Base-by-base conservation (phyloP, 1,140 invertebrate genomes). In the Kradibia gibbosae region DNA sequence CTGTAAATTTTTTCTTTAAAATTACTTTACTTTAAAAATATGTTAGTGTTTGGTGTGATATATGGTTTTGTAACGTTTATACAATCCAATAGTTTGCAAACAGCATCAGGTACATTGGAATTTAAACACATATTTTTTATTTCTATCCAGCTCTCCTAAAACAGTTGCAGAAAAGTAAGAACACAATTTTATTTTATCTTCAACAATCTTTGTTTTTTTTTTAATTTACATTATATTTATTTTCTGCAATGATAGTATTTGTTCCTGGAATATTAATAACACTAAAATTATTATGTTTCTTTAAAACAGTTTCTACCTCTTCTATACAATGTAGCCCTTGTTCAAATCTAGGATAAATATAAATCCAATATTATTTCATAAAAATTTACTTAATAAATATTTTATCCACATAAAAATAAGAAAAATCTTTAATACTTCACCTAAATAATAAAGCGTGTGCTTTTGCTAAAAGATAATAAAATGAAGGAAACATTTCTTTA, bases 41-140 rank as follows among this genome's bases (percentile, higher is more conserved):
- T 88, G 62, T 86, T 79, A 45, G 77, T 84, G 48, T 77, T 73
- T 8, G 84, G 80, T 76, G 74, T 77, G 10, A 45, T n/a, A 55
- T 86, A 83, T 17, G 77, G 70, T 42, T 78, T 45, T 25, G 80
- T 80, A 53, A 82, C 25, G 78, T 85, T 84, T 70, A 80, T 82
- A 80, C 88, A 89, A 13, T 88, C 84, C 36, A 17, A 5, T 77
- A 85, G 81, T n/a, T 55, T 77, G 42, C 89, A 90, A 34, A 85
- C 45, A 15, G 86, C 87, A 85, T 90, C 87, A 20, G 88, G 88
- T 74, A 75, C 78, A 82, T 86, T 86, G 85, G 84, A 87, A 62
- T 50, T 28, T 22, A 53, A 82, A 80, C 84, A 86, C 79, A 85
- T 70, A 7, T 86, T 81, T 75, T 86, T 85, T 17, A 89, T 60